A percentile compares a stretch with the other conserved stretches of the same genome.
Evolutionary conservation across 2,113 vertebrate species (phyloP).

Genomic region (Erinaceus europaeus): DNA sequence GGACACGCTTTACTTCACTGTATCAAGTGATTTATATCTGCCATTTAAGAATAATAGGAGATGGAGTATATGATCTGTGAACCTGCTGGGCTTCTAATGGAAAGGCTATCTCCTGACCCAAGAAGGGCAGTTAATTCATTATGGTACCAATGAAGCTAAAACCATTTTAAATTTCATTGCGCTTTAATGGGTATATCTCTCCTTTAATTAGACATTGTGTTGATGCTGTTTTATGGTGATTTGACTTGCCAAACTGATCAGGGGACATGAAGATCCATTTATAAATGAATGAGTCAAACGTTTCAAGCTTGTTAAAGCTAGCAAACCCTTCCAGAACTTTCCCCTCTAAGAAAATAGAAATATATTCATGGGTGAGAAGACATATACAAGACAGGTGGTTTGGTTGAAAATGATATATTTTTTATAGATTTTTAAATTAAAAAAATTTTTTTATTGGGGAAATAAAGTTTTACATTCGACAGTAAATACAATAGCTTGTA

Average conservation of each 20-base stretch:
- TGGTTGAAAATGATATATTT: neutral
- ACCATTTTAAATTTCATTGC: constrained; percentile 45
- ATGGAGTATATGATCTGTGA: constrained; percentile 38
- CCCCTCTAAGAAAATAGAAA: neutral
- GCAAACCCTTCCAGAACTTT: neutral
- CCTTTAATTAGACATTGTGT: constrained; percentile 47
- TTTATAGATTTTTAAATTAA: too few relatives aligned
- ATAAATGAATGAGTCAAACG: neutral
- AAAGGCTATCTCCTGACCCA: constrained; percentile 57
- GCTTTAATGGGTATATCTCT: constrained; percentile 49
- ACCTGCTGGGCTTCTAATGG: neutral
- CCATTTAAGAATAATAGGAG: constrained; percentile 52
- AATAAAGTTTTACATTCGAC: too few relatives aligned
- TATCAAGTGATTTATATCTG: constrained; percentile 49
- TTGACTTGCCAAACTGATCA: neutral
- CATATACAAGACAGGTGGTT: neutral
- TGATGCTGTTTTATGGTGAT: constrained; percentile 44
- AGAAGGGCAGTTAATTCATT: constrained; percentile 14
- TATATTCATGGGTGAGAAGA: neutral
- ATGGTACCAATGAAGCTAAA: neutral
- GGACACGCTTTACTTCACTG: neutral
- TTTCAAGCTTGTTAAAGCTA: constrained; percentile 5
- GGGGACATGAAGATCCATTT: neutral
- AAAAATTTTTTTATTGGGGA: too few relatives aligned
- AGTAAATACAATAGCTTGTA: too few relatives aligned